These are phyloP conservation scores for Tinea semifulvella DNA, from an alignment of 2,888 invertebrate genomes.

Conservation along the genomic window DNA sequence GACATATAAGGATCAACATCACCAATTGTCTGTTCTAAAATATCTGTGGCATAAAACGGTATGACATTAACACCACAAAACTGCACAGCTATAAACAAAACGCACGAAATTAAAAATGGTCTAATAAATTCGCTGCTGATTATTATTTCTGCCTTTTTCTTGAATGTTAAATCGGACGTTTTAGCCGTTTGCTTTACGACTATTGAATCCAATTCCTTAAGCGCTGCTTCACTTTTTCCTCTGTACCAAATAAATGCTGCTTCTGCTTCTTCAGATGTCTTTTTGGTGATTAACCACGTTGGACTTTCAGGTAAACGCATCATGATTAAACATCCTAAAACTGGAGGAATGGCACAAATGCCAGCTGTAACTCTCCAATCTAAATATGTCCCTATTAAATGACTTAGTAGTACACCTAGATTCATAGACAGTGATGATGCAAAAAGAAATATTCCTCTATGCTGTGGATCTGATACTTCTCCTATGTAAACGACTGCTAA, in stretches of 20 bases:
- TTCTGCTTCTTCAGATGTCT: conserved; percentile 29
- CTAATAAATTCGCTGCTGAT: conserved; percentile 30
- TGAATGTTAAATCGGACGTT: conserved; percentile 16
- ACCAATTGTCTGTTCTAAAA: conserved; percentile 29
- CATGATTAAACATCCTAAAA: conserved; percentile 25
- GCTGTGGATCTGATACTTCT: conserved; percentile 35
- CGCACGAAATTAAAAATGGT: conserved; percentile 22
- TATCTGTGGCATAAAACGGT: conserved; percentile 32
- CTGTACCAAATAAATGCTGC: conserved; percentile 31
- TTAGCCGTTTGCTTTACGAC: conserved; percentile 27
- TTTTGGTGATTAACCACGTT: conserved; percentile 36
- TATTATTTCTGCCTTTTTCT: conserved; percentile 24
- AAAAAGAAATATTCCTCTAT: conserved; percentile 29
- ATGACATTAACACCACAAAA: conserved; percentile 34
- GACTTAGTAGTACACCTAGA: conserved; percentile 29
- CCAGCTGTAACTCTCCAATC: conserved; percentile 30
- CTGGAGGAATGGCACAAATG: conserved; percentile 28
- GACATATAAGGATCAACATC: conserved; percentile 29
- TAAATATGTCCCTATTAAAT: conserved; percentile 28
- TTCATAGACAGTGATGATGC: conserved; percentile 27
- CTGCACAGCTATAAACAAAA: conserved; percentile 30
- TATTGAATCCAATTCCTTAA: conserved; percentile 29
- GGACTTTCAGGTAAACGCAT: conserved; percentile 37
- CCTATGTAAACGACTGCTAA: conserved; percentile 33
- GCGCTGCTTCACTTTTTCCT: conserved; percentile 27